Conservation (phyloP, 2,797 vertebrate species). For the Eurystomus glaucurus region DNA sequence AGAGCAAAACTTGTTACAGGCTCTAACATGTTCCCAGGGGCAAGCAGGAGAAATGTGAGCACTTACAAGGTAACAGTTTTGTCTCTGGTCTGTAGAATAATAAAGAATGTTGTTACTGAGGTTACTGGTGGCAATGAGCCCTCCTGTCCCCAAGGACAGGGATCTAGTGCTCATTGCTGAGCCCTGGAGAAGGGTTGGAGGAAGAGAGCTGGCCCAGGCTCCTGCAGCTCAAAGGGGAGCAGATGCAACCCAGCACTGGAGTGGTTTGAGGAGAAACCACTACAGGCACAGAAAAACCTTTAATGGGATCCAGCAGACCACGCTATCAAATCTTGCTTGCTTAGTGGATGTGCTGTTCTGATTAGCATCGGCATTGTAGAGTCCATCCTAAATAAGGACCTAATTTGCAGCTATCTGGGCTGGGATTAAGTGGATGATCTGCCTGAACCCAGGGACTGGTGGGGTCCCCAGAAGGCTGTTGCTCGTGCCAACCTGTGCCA, state of each 20-base stretch:
- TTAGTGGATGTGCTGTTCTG: background rate
- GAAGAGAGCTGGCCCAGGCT: background rate
- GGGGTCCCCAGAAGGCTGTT: rapidly evolving
- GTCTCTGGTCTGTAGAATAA: background rate
- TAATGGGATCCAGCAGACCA: background rate
- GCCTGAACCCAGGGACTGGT: rapidly evolving
- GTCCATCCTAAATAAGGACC: background rate
- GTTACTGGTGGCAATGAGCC: background rate
- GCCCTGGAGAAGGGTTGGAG: background rate
- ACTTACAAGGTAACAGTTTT: background rate
- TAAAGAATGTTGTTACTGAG: background rate
- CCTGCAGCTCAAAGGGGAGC: background rate
- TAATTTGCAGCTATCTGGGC: background rate
- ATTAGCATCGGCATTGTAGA: background rate
- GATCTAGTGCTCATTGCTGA: background rate
- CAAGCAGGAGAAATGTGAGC: rapidly evolving
- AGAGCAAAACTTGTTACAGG: background rate
- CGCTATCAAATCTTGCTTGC: background rate
- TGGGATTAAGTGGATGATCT: background rate
- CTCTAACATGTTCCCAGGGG: rapidly evolving
- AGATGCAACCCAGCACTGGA: rapidly evolving
- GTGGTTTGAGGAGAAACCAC: background rate
- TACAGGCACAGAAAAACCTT: background rate
- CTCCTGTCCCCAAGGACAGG: background rate
- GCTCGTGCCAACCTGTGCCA: background rate